These are phyloP conservation scores for Tachysurus fulvidraco DNA, from an alignment of 2,113 vertebrate genomes.

Conservation along the genomic window DNA sequence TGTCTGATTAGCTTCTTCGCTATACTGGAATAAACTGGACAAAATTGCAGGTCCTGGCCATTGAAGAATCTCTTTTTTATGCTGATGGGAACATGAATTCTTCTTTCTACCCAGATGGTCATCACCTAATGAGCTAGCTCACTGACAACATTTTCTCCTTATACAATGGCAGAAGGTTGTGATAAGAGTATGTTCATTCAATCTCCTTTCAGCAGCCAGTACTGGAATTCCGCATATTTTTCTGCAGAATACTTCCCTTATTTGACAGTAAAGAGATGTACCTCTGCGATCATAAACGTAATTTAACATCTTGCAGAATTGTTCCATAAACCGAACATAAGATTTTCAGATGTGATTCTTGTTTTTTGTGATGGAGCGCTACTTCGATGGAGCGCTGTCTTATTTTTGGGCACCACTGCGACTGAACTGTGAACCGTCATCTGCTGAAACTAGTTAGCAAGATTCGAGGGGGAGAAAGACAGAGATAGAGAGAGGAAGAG, in stretches of 20 bases:
- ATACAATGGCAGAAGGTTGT: not conserved
- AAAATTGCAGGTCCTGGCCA: not conserved
- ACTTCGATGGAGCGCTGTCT: not conserved
- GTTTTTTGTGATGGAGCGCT: not conserved
- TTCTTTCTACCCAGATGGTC: not conserved
- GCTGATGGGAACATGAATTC: not conserved
- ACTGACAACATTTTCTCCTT: not conserved
- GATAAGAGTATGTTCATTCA: not conserved
- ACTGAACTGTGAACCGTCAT: not conserved
- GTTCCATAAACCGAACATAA: not conserved
- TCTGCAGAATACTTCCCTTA: not conserved
- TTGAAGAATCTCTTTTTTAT: not conserved
- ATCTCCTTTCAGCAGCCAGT: not conserved
- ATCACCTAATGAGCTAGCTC: not conserved
- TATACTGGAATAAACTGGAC: not conserved
- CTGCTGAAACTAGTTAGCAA: constrained; percentile 6
- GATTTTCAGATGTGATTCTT: not conserved
- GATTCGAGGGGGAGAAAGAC: not conserved
- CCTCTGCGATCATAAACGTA: not conserved
- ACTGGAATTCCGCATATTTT: not conserved
- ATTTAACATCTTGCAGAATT: not conserved
- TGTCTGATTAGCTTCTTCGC: not conserved
- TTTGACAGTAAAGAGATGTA: not conserved
- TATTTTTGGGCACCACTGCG: not conserved
- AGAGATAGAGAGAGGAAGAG: not conserved